Evolutionary conservation across 1,140 invertebrate genomes (phyloP), one percentile per base, ranked within the genome.

Genomic region (Anastatus disparis): DNA sequence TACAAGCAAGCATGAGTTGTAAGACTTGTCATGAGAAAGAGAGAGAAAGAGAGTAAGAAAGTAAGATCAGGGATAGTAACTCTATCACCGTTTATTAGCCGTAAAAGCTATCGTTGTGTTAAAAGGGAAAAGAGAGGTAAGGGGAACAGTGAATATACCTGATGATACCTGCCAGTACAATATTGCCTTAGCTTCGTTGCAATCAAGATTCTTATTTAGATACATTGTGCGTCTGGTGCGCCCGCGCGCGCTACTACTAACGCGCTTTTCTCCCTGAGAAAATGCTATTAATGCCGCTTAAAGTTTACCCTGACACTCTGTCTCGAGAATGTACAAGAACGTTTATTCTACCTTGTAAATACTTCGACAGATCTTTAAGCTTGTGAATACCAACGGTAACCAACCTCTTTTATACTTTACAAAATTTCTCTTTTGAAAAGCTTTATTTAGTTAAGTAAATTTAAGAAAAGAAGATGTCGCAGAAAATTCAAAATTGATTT

Each of bases 181-280:
- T 58, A 67, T 56, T 42, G 35, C 42, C 42, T 20, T 48, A 27
- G n/a, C n/a, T 24, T 27, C 42, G 35, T 29, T 13, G 52, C 29
- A 48, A 67, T 67, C 55, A 58, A 67, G 53, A 67, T 67, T 58
- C 65, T 67, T 67, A 58, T 58, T 67, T 58, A 58, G 53, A 67
- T 58, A 67, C 27, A 53, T 63, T 26, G 31, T 42, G 2, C 29
- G 10, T 13, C 26, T 3, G 6, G 10, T 44, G n/a, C 42, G 29
- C 52, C 10, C 26, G 38, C 20, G 7, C 15, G 6, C 2, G n/a
- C 13, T 22, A 4, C 29, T 15, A 3, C 10, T 35, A 44, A 22
- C 20, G 7, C 15, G 6, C 2, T 13, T 24, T 22, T 9, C 29
- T 15, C 9, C 10, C 27, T 15, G n/a, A 62, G 15, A 50, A 35